phyloP scores from a whole-genome alignment of 2,797 vertebrate genomes.

The Muraenolepis orangiensis region DNA sequence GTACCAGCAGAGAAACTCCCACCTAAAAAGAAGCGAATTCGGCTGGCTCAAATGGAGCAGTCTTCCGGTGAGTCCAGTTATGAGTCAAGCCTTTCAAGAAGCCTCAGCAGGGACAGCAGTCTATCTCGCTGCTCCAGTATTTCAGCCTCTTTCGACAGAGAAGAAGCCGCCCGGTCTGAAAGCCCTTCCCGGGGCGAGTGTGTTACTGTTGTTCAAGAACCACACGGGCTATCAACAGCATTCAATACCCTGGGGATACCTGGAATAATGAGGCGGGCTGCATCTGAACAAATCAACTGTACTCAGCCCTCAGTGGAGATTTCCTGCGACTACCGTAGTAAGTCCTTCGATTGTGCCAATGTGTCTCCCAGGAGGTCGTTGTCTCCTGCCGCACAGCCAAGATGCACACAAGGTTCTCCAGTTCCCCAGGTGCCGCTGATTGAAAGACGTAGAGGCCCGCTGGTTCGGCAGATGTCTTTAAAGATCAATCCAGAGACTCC shows the following conservation, averaged over 20 bases:
- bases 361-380: constrained; percentile 74
- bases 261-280: constrained; percentile 88
- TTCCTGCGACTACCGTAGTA: constrained; percentile 87
- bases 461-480: constrained; percentile 94
- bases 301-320: constrained; percentile 86
- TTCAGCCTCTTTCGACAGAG: constrained; percentile 91
- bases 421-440: constrained; percentile 84
- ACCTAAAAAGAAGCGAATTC: constrained; percentile 96
- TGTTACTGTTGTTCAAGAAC: constrained; percentile 74
- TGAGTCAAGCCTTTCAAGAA: constrained; percentile 90
- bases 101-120: constrained; percentile 93
- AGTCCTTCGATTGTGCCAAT: constrained; percentile 92
- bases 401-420: constrained; percentile 60
- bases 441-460: constrained; percentile 91
- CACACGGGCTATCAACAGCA: constrained; percentile 77
- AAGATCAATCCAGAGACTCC: constrained; percentile 87
- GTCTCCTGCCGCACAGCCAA: constrained; percentile 69
- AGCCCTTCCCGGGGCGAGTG: constrained; percentile 78
- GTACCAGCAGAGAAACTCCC: constrained; percentile 95
- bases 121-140: constrained; percentile 91
- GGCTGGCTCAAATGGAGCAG: constrained; percentile 92
- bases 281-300: constrained; percentile 90
- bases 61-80: constrained; percentile 93
- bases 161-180: constrained; percentile 83
- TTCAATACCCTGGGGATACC: constrained; percentile 86